Evolutionary conservation across 1,140 invertebrate genomes (phyloP).

Genomic region (Phenacoccus solenopsis): DNA sequence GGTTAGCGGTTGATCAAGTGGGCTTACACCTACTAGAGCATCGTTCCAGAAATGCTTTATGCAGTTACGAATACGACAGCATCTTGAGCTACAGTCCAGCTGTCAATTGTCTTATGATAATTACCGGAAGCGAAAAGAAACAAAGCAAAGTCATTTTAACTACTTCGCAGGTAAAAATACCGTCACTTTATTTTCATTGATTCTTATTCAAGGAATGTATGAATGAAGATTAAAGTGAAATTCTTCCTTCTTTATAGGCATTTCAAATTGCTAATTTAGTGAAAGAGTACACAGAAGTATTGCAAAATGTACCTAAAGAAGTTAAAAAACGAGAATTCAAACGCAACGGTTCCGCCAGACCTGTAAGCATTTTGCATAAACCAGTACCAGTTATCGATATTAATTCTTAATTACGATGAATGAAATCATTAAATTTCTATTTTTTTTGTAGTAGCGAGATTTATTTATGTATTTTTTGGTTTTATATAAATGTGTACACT

Average conservation of each 20-base stretch:
- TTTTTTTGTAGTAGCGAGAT: too few species aligned
- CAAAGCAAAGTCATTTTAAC: slow-evolving; percentile 82
- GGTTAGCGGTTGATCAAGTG: slow-evolving; percentile 82
- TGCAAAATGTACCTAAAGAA: slow-evolving; percentile 36
- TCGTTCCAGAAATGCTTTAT: slow-evolving; percentile 70
- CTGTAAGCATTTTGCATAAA: slow-evolving; percentile 40
- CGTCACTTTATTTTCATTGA: too few species aligned
- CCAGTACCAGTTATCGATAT: slow-evolving; percentile 40
- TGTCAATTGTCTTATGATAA: slow-evolving; percentile 77
- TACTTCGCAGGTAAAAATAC: slow-evolving; percentile 71
- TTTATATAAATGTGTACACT: too few species aligned
- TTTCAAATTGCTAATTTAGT: slow-evolving; percentile 89
- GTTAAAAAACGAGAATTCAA: slow-evolving; percentile 26
- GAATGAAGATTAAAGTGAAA: background rate
- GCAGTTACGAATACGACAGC: slow-evolving; percentile 76
- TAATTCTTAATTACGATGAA: background rate
- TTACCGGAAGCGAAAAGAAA: slow-evolving; percentile 72
- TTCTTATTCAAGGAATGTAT: too few species aligned
- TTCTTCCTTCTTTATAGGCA: slow-evolving; percentile 45
- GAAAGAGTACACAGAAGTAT: slow-evolving; percentile 76
- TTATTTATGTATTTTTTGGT: too few species aligned
- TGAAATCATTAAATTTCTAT: too few species aligned
- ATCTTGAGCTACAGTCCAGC: slow-evolving; percentile 80
- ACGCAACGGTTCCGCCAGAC: slow-evolving; percentile 32
- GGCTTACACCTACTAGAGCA: slow-evolving; percentile 86